Percentiles rank a stretch among this genome's conserved stretches.
These are phyloP conservation scores for Drosophila meridionalis DNA, from an alignment of 2,888 invertebrate genomes.

Conservation along the genomic window DNA sequence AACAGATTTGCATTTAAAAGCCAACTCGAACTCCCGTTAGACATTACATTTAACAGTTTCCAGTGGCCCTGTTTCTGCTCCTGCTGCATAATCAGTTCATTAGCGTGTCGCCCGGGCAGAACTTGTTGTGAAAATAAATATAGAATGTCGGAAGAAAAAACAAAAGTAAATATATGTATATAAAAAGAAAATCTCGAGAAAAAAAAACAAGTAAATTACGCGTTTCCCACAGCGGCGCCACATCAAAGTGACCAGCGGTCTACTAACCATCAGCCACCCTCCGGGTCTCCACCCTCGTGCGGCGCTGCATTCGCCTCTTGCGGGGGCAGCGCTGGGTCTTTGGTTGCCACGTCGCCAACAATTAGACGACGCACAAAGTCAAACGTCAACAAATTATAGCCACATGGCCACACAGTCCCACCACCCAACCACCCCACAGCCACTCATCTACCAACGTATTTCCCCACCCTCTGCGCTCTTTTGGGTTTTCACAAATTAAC, in stretches of 20 bases:
- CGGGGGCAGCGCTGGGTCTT: slow-evolving; percentile 4
- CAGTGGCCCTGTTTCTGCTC: not conserved
- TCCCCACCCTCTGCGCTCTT: not conserved
- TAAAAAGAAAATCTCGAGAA: slow-evolving; percentile 17
- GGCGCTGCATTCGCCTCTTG: slow-evolving; percentile 32
- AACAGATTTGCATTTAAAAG: slow-evolving; percentile 67
- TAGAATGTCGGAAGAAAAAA: slow-evolving; percentile 5
- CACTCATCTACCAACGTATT: slow-evolving; percentile 1
- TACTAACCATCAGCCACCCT: not conserved
- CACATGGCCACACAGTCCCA: slow-evolving; percentile 69
- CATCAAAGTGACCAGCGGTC: slow-evolving; percentile 83
- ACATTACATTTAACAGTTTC: not conserved
- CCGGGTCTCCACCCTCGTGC: not conserved
- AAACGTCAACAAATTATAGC: slow-evolving; percentile 81
- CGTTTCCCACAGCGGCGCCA: slow-evolving; percentile 82
- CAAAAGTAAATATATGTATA: slow-evolving; percentile 8
- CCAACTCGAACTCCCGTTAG: slow-evolving; percentile 5
- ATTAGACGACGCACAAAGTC: slow-evolving; percentile 81
- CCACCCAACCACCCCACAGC: not conserved
- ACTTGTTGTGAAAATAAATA: slow-evolving; percentile 29
- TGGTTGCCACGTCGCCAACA: slow-evolving; percentile 62
- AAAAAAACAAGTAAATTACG: slow-evolving; percentile 77
- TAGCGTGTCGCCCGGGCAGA: slow-evolving; percentile 47
- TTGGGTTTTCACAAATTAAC: slow-evolving; percentile 71
- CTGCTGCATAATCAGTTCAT: slow-evolving; percentile 73